Evolutionary conservation across 2,888 invertebrate species (phyloP).

Genomic region (Drosophila gaucha): DNA sequence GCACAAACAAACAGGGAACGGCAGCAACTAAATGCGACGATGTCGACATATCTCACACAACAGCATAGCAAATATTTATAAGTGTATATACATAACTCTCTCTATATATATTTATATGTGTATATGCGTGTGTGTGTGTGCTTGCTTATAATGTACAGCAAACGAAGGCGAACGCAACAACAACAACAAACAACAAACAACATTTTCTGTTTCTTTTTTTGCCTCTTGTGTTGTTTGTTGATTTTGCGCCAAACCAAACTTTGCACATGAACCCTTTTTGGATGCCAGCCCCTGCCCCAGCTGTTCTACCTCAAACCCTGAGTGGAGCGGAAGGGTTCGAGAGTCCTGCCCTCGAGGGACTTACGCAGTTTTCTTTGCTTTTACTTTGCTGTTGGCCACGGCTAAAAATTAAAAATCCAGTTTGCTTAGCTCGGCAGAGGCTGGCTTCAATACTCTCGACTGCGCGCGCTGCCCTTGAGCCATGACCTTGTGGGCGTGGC

Average conservation of each 20-base stretch:
- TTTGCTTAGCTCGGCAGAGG: conserved; percentile 46
- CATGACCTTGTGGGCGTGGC: conserved; percentile 68
- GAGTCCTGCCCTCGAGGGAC: conserved; percentile 26
- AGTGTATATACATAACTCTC: conserved; percentile 43
- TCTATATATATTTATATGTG: conserved; percentile 27
- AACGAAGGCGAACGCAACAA: conserved; percentile 29
- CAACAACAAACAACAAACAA: conserved; percentile 39
- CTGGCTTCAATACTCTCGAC: conserved; percentile 8
- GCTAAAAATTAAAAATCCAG: conserved; percentile 70
- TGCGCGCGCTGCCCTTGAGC: conserved; percentile 51
- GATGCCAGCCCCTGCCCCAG: not conserved
- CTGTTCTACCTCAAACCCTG: no score
- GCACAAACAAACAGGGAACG: conserved; percentile 69
- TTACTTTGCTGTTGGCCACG: conserved; percentile 41
- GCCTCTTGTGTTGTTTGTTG: conserved; percentile 60
- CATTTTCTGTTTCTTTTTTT: conserved; percentile 31
- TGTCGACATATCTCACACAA: conserved; percentile 70
- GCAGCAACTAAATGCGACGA: conserved; percentile 58
- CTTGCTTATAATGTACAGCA: conserved; percentile 70
- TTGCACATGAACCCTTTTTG: conserved; percentile 69
- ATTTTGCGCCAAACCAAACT: conserved; percentile 73
- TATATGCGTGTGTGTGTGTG: conserved; percentile 39
- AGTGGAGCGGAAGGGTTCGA: conserved; percentile 32
- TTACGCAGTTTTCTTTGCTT: conserved; percentile 61
- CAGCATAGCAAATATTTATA: conserved; percentile 71